Percentiles rank a stretch among this genome's conserved stretches.
These are phyloP conservation scores for Harpalus rufipes DNA, from an alignment of 2,888 invertebrate species.

Conservation along the genomic window DNA sequence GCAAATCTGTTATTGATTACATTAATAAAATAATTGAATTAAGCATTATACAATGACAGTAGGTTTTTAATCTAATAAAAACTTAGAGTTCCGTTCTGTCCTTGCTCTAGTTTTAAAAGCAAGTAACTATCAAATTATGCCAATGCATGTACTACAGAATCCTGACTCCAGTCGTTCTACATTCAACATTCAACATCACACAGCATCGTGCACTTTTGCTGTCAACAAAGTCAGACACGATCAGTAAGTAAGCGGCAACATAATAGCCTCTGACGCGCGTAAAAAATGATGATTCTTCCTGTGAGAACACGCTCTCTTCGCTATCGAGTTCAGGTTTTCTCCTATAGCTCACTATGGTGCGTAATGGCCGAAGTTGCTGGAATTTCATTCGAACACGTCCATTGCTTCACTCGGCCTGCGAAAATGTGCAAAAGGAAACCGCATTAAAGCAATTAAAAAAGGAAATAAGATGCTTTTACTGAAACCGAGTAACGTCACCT, in stretches of 20 bases:
- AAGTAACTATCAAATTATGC: slow-evolving; percentile 54
- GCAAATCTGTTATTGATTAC: neutral
- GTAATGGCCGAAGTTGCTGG: slow-evolving; percentile 60
- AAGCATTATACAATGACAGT: neutral
- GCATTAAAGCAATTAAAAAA: slow-evolving; percentile 61
- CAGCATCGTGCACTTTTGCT: slow-evolving; percentile 9
- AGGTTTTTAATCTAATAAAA: slow-evolving; percentile 7
- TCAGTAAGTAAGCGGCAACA: slow-evolving; percentile 63
- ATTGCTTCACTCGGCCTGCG: slow-evolving; percentile 28
- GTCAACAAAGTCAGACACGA: slow-evolving; percentile 62
- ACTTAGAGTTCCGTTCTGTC: neutral
- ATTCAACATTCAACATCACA: slow-evolving; percentile 1
- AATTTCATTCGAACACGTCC: slow-evolving; percentile 59
- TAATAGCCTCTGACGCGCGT: slow-evolving; percentile 63
- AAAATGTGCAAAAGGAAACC: slow-evolving; percentile 63
- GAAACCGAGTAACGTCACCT: slow-evolving; percentile 49
- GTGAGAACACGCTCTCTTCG: slow-evolving; percentile 16
- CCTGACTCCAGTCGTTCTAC: neutral
- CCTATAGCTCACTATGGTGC: neutral
- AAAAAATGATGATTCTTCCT: slow-evolving; percentile 64
- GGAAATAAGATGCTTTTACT: slow-evolving; percentile 61
- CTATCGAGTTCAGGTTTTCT: neutral
- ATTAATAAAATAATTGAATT: neutral
- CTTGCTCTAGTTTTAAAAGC: slow-evolving; percentile 19
- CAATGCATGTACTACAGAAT: slow-evolving; percentile 56